Conservation (phyloP, 2,113 vertebrate genomes). For the Pogonocichla stellata region DNA sequence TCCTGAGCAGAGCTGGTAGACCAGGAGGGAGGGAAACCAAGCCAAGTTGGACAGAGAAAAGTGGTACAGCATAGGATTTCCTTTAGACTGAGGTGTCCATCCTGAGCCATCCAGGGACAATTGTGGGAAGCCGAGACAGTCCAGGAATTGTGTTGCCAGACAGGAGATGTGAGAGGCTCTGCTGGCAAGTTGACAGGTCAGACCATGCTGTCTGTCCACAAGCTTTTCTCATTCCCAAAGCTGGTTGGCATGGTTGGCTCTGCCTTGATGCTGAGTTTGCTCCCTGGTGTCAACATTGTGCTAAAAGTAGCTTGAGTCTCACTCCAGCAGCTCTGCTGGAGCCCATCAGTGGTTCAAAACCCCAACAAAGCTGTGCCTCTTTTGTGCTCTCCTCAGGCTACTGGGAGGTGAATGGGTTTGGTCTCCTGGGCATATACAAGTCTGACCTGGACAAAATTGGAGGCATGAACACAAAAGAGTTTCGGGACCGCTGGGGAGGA, state of each 20-base stretch:
- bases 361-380: background rate
- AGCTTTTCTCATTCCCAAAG: background rate
- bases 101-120: background rate
- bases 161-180: background rate
- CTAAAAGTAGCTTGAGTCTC: background rate
- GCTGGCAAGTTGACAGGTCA: background rate
- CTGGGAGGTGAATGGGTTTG: conserved; percentile 97
- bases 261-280: background rate
- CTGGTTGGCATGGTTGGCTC: background rate
- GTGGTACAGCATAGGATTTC: background rate
- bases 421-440: conserved; percentile 95
- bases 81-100: background rate
- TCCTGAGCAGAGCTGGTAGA: background rate
- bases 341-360: background rate
- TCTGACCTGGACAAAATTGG: conserved; percentile 89
- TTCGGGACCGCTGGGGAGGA: conserved; percentile 91
- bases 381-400: conserved; percentile 77
- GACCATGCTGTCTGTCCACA: background rate
- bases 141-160: background rate
- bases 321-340: background rate
- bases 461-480: conserved; percentile 96
- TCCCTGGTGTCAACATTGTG: background rate
- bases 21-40: background rate
- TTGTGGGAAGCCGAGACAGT: background rate
- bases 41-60: background rate